Percentiles rank a stretch among this genome's conserved stretches.
phyloP scores from a whole-genome alignment of 2,888 invertebrate species.

The Helicoverpa assulta region DNA sequence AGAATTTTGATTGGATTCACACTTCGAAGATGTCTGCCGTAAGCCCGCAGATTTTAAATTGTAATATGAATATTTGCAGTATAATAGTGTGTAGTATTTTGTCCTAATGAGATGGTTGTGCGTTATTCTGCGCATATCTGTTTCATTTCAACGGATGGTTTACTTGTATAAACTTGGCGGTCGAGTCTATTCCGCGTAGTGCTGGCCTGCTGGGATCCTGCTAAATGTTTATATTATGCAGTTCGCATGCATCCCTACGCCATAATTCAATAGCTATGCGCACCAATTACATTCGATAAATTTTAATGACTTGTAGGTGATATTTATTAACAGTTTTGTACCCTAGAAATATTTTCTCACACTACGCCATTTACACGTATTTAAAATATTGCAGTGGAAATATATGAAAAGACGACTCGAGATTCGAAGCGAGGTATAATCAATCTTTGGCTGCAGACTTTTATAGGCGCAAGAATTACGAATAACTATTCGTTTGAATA shows the following conservation, averaged over 20 bases:
- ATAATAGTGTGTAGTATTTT: conserved; percentile 49
- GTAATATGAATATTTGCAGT: conserved; percentile 29
- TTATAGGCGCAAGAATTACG: conserved; percentile 30
- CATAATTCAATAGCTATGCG: conserved; percentile 46
- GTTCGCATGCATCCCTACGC: conserved; percentile 57
- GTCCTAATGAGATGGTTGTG: conserved; percentile 44
- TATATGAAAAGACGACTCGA: not conserved
- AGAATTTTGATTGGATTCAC: conserved; percentile 7
- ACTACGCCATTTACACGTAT: not conserved
- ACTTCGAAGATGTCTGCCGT: conserved; percentile 16
- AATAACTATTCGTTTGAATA: conserved; percentile 41
- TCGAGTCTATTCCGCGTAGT: conserved; percentile 58
- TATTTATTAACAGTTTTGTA: not conserved
- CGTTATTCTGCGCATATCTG: conserved; percentile 54
- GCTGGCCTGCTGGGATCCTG: conserved; percentile 31
- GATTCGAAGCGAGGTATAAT: conserved; percentile 26
- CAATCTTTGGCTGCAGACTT: conserved; percentile 39
- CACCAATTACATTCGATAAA: conserved; percentile 55
- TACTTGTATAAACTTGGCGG: conserved; percentile 54
- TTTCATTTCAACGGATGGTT: conserved; percentile 53
- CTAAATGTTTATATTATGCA: conserved; percentile 61
- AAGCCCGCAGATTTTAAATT: conserved; percentile 35
- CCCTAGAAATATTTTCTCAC: not conserved
- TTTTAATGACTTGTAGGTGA: conserved; percentile 45
- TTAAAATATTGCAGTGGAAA: conserved; percentile 35